Evolutionary conservation across 2,113 vertebrate species (phyloP), one percentile per base, ranked within the genome.

Genomic region (Lycocorax pyrrhopterus): DNA sequence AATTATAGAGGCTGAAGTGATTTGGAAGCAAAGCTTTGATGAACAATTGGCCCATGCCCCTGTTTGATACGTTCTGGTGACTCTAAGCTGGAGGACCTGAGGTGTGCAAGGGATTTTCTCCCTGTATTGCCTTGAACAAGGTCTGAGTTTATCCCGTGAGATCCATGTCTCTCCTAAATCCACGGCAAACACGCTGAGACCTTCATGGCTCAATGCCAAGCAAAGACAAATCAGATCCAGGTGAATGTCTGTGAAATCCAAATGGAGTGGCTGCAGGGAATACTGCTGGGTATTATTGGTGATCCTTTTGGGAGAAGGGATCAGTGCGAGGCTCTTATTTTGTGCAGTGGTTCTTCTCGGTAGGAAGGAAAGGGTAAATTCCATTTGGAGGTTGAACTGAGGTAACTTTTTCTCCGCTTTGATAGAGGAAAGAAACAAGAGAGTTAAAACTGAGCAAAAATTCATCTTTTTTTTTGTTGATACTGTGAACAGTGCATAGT

Each of bases 401-500:
- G 80, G 7, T 87, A 63, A 89, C 13, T 68, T 84, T 63, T 59
- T 59, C 68, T 78, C 3, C 32, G 0, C 25, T 79, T 90, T 89
- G 35, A 14, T 16, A 81, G 60, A 67, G 35, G 55, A 72, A 92
- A 81, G 44, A 78, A 85, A 77, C 13, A 17, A 93, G 16, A 51
- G 17, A 56, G 47, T 89, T 26, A 90, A 92, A 80, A 82, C 58
- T 81, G 52, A 87, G 69, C 52, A 92, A 84, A 94, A 96, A 74
- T 91, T 86, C 64, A 33, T 86, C 39, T 44, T 74, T 87, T 62
- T 64, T 86, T 52, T n/a, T 90, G 49, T 96, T 95, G 93, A 88
- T 96, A 90, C 95, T 94, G 92, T 96, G 94, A 93, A 93, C 63
- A 93, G 88, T 96, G 47, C 90, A 84, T 94, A 94, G 91, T 92